Base-by-base conservation (phyloP, 2,797 vertebrate species). In the Gallinago nigripennis region DNA sequence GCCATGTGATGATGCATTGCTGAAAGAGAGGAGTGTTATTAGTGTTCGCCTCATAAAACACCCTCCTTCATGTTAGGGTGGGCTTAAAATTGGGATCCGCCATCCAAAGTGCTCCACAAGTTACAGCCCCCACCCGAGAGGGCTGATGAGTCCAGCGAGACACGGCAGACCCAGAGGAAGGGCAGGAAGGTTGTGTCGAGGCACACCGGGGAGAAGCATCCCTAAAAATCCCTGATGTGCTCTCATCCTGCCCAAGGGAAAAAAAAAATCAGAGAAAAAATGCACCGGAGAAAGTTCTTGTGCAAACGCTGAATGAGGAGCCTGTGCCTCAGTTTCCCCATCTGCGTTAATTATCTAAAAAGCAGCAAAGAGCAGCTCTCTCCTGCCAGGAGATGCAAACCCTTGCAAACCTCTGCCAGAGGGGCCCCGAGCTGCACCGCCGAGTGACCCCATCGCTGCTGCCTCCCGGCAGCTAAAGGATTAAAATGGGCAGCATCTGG, bases 371-470 rank as follows among this genome's bases (percentile, higher is more conserved):
- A 69, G 60, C 57, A 68, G 14, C 19, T 13, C 27, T 21, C 4
- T 46, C 43, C 37, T 13, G 8, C 72, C 50, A 56, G 51, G 75
- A 76, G 54, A 41, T 6, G 2, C 39, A n/a, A 57, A 16, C 15
- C 23, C 9, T 20, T 21, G 4, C 43, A 28, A 16, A 5, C 13
- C 5, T n/a, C 20, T 45, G 76, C 31, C 84, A 16, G 57, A 80
- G 66, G 25, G 51, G 54, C 16, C 41, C 81, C 11, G 84, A 63
- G 51, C 77, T 63, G 50, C 9, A 15, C n/a, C 1, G 1, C 7
- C 13, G 12, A 35, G 46, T 0, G 3, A 24, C 15, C 41, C 48
- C 57, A 16, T 33, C 0, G 0, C 65, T 65, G 46, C 4, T 2
- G 50, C 37, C 73, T 68, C 71, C 16, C 37, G 54, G 68, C 73